Conservation (phyloP, 2,888 invertebrate species). For the Uropetala carovei region DNA sequence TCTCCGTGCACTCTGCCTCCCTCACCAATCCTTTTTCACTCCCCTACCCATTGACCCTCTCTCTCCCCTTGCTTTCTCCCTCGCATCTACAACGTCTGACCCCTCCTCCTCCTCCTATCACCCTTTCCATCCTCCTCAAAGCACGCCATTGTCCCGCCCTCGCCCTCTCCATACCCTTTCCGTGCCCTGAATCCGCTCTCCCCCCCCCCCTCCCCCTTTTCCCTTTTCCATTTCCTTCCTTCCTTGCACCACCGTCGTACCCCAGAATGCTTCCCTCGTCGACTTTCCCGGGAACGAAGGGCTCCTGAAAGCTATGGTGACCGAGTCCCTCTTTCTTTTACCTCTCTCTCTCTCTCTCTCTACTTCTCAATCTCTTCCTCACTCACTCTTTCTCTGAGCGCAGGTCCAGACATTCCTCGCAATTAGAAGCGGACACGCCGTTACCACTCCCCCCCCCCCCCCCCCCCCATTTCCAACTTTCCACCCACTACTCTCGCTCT, state of each 20-base stretch:
- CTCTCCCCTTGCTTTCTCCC: too few species aligned
- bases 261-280: background rate
- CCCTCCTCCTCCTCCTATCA: too few species aligned
- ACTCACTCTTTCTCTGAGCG: background rate
- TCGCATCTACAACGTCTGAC: too few species aligned
- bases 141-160: too few species aligned
- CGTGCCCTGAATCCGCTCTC: background rate
- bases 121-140: too few species aligned
- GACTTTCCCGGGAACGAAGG: background rate
- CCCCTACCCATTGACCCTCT: background rate
- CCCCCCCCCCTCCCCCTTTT: background rate
- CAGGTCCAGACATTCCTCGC: background rate
- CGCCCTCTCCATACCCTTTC: background rate
- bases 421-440: constrained; percentile 19
- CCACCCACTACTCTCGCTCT: background rate
- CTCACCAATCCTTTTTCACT: background rate
- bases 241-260: too few species aligned
- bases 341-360: background rate
- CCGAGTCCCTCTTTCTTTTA: background rate
- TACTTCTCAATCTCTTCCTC: background rate
- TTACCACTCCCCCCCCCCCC: background rate
- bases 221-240: background rate
- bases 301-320: constrained; percentile 9
- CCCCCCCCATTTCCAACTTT: background rate
- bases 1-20: background rate